Evolutionary conservation across 2,113 vertebrate genomes (phyloP).

Genomic region (Pangasianodon gigas): DNA sequence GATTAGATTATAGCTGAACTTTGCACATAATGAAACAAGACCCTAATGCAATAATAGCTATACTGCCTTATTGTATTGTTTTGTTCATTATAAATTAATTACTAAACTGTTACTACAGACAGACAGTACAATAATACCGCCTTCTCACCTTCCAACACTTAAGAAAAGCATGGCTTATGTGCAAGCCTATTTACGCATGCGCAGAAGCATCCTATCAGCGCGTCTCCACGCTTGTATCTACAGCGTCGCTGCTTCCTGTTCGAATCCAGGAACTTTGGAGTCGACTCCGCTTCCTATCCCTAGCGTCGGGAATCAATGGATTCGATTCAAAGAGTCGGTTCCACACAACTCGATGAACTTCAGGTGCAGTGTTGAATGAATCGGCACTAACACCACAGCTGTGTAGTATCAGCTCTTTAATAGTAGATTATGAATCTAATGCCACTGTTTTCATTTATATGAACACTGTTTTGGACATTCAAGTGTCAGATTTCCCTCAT

Average conservation of each 20-base stretch:
- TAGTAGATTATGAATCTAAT: neutral
- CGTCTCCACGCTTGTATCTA: neutral
- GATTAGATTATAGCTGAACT: neutral
- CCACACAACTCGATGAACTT: neutral
- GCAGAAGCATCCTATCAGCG: constrained; percentile 25
- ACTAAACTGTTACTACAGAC: no score
- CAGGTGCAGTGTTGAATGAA: neutral
- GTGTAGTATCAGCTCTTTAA: neutral
- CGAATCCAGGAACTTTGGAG: neutral
- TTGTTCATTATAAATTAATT: neutral
- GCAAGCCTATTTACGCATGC: constrained; percentile 4
- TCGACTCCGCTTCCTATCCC: neutral
- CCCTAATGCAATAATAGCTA: neutral
- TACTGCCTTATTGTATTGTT: neutral
- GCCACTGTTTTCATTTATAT: neutral
- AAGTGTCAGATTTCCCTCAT: neutral
- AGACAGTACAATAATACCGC: neutral
- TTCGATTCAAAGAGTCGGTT: constrained; percentile 1
- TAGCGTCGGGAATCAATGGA: neutral
- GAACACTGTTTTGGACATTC: neutral
- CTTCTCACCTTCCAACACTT: neutral
- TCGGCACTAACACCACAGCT: neutral
- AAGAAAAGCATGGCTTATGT: no score
- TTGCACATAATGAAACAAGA: neutral
- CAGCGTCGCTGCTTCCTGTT: constrained; percentile 6